Conservation (phyloP, 2,797 vertebrate species). For the Xiphorhynchus erythropygius region DNA sequence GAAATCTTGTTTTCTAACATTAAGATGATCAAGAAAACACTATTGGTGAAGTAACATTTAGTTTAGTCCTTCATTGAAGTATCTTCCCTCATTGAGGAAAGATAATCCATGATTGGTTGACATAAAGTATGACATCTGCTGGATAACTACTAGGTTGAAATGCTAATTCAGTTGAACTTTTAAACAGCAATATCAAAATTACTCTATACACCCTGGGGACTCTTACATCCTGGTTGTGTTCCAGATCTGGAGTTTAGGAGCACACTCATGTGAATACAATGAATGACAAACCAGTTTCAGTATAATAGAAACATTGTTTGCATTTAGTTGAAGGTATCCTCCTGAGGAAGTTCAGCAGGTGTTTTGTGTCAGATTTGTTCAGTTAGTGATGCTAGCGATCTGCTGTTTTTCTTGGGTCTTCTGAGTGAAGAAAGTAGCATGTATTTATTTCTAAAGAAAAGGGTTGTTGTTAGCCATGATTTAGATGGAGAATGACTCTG, state of each 20-base stretch:
- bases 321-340: background rate
- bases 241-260: background rate
- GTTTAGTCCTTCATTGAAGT: background rate
- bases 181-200: background rate
- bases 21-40: background rate
- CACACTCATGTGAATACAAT: background rate
- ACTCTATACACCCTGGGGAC: background rate
- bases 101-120: background rate
- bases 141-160: background rate
- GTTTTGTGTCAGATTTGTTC: background rate
- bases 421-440: background rate
- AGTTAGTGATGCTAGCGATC: background rate
- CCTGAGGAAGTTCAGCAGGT: background rate
- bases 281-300: constrained; percentile 8
- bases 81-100: background rate
- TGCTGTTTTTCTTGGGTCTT: background rate
- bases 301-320: constrained; percentile 2
- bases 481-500: background rate
- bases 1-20: background rate
- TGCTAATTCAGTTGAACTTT: background rate
- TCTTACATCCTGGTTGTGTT: background rate
- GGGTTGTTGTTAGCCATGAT: background rate
- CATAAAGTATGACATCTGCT: background rate
- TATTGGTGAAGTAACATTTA: background rate
- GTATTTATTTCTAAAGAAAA: background rate